Evolutionary conservation across 2,113 vertebrate genomes (phyloP).

Genomic region (Casuarius casuarius): DNA sequence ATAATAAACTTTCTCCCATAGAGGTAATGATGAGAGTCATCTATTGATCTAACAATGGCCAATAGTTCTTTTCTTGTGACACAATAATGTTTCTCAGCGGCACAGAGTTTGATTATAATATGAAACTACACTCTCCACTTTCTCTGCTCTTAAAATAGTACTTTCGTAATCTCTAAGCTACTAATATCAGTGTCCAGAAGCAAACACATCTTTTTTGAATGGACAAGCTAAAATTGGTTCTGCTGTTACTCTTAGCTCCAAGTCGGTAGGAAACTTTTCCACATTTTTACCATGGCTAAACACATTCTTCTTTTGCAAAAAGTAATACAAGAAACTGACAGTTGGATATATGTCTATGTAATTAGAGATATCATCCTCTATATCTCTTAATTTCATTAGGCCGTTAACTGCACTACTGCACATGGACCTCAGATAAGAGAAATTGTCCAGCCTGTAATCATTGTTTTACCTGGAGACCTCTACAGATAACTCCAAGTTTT

Average conservation of each 20-base stretch:
- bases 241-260: neutral
- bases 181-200: neutral
- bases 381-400: neutral
- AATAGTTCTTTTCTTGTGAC: neutral
- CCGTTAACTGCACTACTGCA: neutral
- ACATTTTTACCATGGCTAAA: neutral
- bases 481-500: neutral
- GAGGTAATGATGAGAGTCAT: neutral
- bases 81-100: neutral
- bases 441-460: neutral
- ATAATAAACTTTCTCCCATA: slow-evolving; percentile 26
- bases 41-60: neutral
- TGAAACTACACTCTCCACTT: neutral
- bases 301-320: neutral
- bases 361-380: neutral
- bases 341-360: neutral
- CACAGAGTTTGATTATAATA: neutral
- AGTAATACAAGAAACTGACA: neutral
- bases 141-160: neutral
- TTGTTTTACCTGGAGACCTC: neutral
- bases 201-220: neutral
- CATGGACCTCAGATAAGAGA: neutral
- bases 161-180: neutral
- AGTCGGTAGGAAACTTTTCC: neutral
- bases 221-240: neutral